Conservation (phyloP, 2,888 invertebrate genomes). For the Pocota personata region DNA sequence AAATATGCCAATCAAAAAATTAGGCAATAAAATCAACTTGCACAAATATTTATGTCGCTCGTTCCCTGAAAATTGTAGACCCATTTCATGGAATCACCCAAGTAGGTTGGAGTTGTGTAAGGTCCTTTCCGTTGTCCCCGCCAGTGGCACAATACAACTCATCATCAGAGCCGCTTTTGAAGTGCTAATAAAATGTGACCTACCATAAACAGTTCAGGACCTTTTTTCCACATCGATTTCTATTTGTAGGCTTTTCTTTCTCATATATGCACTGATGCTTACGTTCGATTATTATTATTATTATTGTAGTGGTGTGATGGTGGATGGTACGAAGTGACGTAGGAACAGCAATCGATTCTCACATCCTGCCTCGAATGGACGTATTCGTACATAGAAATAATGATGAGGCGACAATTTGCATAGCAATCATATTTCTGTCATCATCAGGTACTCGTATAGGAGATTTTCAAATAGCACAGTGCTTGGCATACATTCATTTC, state of each 20-base stretch:
- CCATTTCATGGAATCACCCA: conserved; percentile 46
- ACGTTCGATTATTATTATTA: conserved; percentile 60
- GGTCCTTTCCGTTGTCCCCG: not conserved
- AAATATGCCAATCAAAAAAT: conserved; percentile 55
- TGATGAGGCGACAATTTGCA: conserved; percentile 67
- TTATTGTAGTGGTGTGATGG: conserved; percentile 18
- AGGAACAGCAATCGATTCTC: conserved; percentile 51
- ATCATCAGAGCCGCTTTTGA: conserved; percentile 57
- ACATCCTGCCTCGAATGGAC: conserved; percentile 36
- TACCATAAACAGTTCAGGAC: conserved; percentile 70
- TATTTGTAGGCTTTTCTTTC: conserved; percentile 9
- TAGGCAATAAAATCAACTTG: conserved; percentile 42
- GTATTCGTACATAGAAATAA: conserved; percentile 55
- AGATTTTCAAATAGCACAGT: conserved; percentile 61
- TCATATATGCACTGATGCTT: conserved; percentile 37
- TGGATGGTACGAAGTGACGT: not conserved
- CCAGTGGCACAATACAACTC: conserved; percentile 45
- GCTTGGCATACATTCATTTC: conserved; percentile 47
- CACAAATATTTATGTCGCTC: conserved; percentile 41
- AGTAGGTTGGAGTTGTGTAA: not conserved
- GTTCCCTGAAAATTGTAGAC: conserved; percentile 29
- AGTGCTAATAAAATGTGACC: conserved; percentile 72
- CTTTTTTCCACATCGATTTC: conserved; percentile 53
- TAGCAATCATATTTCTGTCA: conserved; percentile 74
- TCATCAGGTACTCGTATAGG: conserved; percentile 64